Evolutionary conservation across 2,888 invertebrate genomes (phyloP).

Genomic region (Drosophila pseudotakahashii): DNA sequence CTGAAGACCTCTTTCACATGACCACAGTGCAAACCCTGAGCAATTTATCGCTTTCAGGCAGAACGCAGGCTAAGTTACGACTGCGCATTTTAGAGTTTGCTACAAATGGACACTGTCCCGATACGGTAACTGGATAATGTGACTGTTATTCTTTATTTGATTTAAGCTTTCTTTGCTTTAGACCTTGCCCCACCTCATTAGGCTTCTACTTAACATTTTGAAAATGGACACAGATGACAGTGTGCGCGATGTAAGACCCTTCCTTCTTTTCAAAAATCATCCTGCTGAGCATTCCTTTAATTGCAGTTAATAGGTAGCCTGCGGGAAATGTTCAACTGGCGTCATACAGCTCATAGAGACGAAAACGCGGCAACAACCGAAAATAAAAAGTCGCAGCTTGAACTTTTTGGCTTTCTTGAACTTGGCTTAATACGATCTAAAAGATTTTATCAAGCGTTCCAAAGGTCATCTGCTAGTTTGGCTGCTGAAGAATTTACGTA

Average conservation of each 20-base stretch:
- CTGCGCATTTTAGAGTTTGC: slow-evolving; percentile 78
- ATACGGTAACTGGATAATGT: slow-evolving; percentile 51
- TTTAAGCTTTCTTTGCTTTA: background rate
- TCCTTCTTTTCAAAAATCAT: no score
- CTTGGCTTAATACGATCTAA: slow-evolving; percentile 82
- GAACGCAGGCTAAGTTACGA: slow-evolving; percentile 75
- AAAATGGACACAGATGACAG: slow-evolving; percentile 77
- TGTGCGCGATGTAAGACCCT: slow-evolving; percentile 68
- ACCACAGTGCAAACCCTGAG: slow-evolving; percentile 79
- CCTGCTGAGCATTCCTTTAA: background rate
- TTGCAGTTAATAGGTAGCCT: slow-evolving; percentile 76
- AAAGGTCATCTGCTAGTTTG: slow-evolving; percentile 73
- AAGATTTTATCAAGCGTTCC: slow-evolving; percentile 82
- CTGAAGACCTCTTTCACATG: slow-evolving; percentile 77
- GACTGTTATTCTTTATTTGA: background rate
- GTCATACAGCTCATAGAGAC: slow-evolving; percentile 24
- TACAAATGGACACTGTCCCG: slow-evolving; percentile 73
- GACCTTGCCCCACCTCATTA: slow-evolving; percentile 78
- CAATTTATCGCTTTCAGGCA: slow-evolving; percentile 75
- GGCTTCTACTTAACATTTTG: slow-evolving; percentile 79
- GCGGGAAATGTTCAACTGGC: slow-evolving; percentile 77
- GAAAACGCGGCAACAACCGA: background rate
- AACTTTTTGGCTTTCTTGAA: slow-evolving; percentile 78
- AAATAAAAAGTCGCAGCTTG: slow-evolving; percentile 74
- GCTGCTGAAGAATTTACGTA: slow-evolving; percentile 64